Percentiles rank a stretch among this genome's conserved stretches.
These are phyloP conservation scores for Ryuthela nishihirai DNA, from an alignment of 2,888 invertebrate species.

Conservation along the genomic window DNA sequence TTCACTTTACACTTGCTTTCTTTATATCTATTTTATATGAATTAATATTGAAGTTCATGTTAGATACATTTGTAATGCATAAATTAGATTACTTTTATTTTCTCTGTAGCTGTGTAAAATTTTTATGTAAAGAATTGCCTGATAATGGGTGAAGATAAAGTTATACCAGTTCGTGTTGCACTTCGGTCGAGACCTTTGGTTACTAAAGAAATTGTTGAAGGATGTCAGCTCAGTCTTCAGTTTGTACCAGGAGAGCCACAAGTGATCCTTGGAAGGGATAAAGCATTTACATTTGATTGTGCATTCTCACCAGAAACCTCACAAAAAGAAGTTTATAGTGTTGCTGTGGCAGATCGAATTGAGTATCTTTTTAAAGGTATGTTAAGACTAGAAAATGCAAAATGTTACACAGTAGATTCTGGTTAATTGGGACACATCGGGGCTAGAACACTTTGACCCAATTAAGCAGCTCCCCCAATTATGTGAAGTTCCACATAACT, in stretches of 20 bases:
- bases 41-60: no score
- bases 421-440: no score
- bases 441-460: no score
- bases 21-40: no score
- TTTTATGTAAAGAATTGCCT: no score
- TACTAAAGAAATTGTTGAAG: slow-evolving; percentile 65
- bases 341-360: slow-evolving; percentile 67
- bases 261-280: slow-evolving; percentile 62
- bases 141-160: slow-evolving; percentile 10
- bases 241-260: slow-evolving; percentile 64
- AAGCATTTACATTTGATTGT: slow-evolving; percentile 77
- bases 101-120: no score
- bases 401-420: not conserved
- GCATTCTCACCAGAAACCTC: slow-evolving; percentile 67
- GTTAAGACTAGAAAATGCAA: no score
- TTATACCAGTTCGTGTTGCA: slow-evolving; percentile 67
- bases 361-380: slow-evolving; percentile 64
- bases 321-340: slow-evolving; percentile 70
- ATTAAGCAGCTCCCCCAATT: no score
- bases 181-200: slow-evolving; percentile 77
- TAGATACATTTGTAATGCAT: no score
- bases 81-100: no score
- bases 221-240: slow-evolving; percentile 61
- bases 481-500: no score
- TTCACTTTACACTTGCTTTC: no score